A percentile compares a stretch with the other conserved stretches of the same genome.
Conservation (phyloP, 2,797 vertebrate genomes). For the Otolemur crassicaudatus region DNA sequence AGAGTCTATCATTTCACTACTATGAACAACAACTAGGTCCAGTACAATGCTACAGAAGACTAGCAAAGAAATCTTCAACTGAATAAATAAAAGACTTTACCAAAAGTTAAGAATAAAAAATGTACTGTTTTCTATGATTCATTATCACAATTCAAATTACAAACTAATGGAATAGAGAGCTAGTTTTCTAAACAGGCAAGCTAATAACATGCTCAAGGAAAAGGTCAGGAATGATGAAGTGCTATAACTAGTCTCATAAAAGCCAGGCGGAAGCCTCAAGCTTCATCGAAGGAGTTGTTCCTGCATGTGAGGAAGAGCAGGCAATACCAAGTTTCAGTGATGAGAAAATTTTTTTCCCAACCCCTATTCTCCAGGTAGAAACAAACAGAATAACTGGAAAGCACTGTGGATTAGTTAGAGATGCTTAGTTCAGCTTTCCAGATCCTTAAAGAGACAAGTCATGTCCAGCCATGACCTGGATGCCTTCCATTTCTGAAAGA, state of each 20-base stretch:
- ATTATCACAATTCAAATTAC: not conserved
- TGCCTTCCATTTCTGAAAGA: not conserved
- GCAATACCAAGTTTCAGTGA: not conserved
- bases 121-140: not conserved
- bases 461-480: not conserved
- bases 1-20: not conserved
- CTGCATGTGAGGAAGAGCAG: not conserved
- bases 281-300: not conserved
- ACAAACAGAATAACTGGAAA: not conserved
- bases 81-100: not conserved
- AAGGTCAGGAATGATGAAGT: not conserved
- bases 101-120: not conserved
- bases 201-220: not conserved
- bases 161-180: not conserved
- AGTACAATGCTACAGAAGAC: not conserved
- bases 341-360: not conserved
- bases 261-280: not conserved
- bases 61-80: not conserved
- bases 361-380: not conserved
- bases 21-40: not conserved
- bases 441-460: not conserved
- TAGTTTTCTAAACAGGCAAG: not conserved
- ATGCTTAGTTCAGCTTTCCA: not conserved
- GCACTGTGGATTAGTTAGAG: not conserved
- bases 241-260: not conserved